phyloP scores from a whole-genome alignment of 2,797 vertebrate genomes.

The Glossophaga mutica region DNA sequence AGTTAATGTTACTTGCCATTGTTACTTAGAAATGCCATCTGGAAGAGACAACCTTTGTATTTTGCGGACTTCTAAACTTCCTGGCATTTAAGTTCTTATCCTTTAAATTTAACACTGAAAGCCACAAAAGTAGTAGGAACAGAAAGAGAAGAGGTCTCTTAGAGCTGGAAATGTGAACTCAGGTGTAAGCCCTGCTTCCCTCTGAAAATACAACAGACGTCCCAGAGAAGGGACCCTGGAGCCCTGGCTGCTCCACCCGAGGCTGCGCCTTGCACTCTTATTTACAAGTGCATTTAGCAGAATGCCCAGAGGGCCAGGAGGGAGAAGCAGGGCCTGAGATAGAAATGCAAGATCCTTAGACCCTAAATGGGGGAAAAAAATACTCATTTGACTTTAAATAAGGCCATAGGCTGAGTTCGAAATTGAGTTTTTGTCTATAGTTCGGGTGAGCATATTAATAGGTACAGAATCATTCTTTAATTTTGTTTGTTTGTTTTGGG shows the following conservation, averaged over 20 bases:
- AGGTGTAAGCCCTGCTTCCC: not conserved
- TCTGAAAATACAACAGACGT: not conserved
- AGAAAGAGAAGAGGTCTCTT: not conserved
- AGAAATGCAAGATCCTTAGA: conserved; percentile 43
- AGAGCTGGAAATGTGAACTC: not conserved
- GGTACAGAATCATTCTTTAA: not conserved
- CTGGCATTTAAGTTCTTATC: conserved; percentile 37
- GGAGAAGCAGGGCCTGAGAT: not conserved
- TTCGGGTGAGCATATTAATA: conserved; percentile 9
- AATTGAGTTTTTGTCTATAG: conserved; percentile 54
- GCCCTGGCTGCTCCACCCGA: not conserved
- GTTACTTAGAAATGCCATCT: conserved; percentile 14
- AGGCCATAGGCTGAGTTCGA: conserved; percentile 43
- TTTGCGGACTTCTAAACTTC: conserved; percentile 5
- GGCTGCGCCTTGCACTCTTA: not conserved
- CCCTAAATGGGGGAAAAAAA: conserved; percentile 60
- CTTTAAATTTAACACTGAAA: conserved; percentile 35
- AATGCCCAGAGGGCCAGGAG: not conserved
- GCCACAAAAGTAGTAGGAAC: not conserved
- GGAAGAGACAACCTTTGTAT: not conserved
- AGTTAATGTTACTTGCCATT: not conserved
- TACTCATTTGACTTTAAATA: conserved; percentile 63
- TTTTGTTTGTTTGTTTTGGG: not conserved
- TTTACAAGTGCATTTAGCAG: conserved; percentile 48
- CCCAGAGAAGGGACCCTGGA: not conserved